Percentiles rank a stretch among this genome's conserved stretches.
These are phyloP conservation scores for Acrossocheilus wenchowensis DNA, from an alignment of 2,797 vertebrate species.

Conservation along the genomic window DNA sequence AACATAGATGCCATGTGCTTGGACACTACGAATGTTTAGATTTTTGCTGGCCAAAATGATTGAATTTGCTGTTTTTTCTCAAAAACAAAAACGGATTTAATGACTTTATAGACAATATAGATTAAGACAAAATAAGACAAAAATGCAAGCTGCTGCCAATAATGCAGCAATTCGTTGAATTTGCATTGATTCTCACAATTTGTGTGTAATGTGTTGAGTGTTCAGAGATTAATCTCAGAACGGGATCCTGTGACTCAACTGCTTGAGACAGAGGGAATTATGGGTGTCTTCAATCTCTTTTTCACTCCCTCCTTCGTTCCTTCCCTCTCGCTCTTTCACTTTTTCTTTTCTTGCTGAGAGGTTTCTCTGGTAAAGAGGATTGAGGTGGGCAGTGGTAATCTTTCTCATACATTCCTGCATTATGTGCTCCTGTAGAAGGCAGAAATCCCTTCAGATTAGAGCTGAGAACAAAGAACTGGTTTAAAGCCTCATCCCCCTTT, in stretches of 20 bases:
- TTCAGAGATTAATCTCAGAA: conserved; percentile 1
- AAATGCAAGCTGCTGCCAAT: not conserved
- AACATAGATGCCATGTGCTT: not conserved
- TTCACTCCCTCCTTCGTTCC: not conserved
- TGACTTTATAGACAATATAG: too few species aligned
- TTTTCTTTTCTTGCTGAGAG: not conserved
- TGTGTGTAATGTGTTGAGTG: not conserved
- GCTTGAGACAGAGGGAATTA: conserved; percentile 23
- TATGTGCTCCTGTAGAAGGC: conserved; percentile 34
- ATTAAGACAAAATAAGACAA: not conserved
- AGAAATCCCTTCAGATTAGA: conserved; percentile 57
- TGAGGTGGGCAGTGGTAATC: conserved; percentile 48
- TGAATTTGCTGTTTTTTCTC: not conserved
- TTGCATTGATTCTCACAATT: not conserved
- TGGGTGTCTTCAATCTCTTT: not conserved
- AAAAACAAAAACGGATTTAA: not conserved
- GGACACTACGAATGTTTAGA: not conserved
- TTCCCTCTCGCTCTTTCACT: not conserved
- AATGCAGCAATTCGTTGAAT: not conserved
- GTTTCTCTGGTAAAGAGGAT: conserved; percentile 54
- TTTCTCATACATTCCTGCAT: conserved; percentile 43
- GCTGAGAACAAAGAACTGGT: conserved; percentile 31
- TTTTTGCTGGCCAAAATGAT: not conserved
- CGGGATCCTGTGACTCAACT: conserved; percentile 2
- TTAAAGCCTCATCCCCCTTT: conserved; percentile 24